Percentiles rank a stretch among this genome's conserved stretches.
Conservation (phyloP, 2,888 invertebrate genomes). For the Syrphus vitripennis region DNA sequence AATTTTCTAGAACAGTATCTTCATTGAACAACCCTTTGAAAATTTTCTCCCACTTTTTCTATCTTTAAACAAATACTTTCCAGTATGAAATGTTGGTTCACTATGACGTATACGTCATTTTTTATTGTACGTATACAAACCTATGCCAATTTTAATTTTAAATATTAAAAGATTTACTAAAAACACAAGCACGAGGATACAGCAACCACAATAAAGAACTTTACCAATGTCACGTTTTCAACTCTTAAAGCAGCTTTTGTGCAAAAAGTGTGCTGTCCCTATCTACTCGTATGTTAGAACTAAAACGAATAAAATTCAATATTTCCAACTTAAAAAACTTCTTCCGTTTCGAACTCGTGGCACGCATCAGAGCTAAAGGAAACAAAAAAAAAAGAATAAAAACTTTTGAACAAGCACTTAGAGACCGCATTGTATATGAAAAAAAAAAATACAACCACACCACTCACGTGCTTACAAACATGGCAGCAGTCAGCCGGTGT, state of each 20-base stretch:
- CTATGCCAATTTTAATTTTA: background rate
- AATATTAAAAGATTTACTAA: background rate
- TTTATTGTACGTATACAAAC: background rate
- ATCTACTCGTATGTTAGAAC: background rate
- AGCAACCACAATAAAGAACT: background rate
- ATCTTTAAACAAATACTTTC: too few species aligned
- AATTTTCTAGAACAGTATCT: too few species aligned
- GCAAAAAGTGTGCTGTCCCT: background rate
- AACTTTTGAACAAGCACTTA: slow-evolving; percentile 42
- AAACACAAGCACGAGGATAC: background rate
- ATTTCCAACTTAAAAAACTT: slow-evolving; percentile 12
- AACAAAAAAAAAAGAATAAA: background rate
- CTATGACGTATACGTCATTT: slow-evolving; percentile 51
- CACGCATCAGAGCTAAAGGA: background rate
- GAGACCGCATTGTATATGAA: background rate
- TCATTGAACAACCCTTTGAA: background rate
- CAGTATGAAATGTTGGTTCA: background rate
- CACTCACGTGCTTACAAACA: slow-evolving; percentile 23
- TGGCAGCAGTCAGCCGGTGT: background rate
- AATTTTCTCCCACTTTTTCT: background rate
- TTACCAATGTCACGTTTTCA: background rate
- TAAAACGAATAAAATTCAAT: background rate
- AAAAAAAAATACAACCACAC: background rate
- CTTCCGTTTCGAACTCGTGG: background rate
- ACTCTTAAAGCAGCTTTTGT: background rate